Conservation (phyloP, 2,888 invertebrate species). For the Macaria liturata region DNA sequence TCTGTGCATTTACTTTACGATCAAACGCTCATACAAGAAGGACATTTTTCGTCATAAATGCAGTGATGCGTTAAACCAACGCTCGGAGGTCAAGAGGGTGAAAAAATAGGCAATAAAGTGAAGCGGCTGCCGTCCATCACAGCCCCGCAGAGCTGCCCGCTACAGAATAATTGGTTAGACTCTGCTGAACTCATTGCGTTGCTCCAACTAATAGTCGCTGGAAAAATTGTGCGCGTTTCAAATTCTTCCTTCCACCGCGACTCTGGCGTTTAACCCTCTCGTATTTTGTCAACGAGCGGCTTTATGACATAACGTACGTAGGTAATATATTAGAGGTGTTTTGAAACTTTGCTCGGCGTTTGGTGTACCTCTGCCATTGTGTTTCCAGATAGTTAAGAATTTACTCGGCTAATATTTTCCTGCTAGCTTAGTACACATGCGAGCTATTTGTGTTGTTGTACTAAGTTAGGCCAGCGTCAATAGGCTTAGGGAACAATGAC, state of each 20-base stretch:
- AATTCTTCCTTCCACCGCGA: conserved; percentile 17
- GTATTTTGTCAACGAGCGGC: conserved; percentile 29
- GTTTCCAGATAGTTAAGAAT: conserved; percentile 23
- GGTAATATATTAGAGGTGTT: conserved; percentile 31
- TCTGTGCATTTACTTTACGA: conserved; percentile 33
- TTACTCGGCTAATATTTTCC: conserved; percentile 17
- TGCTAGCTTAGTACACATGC: conserved; percentile 6
- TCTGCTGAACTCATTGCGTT: conserved; percentile 45
- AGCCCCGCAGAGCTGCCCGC: conserved; percentile 45
- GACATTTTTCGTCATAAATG: conserved; percentile 40
- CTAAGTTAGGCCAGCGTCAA: conserved; percentile 20
- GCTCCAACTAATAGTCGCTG: conserved; percentile 42
- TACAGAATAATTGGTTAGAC: conserved; percentile 59
- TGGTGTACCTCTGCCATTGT: conserved; percentile 20
- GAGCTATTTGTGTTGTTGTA: conserved; percentile 23
- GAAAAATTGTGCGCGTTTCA: conserved; percentile 25
- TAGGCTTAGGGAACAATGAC: conserved; percentile 21
- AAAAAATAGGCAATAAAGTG: conserved; percentile 58
- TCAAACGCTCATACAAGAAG: conserved; percentile 35
- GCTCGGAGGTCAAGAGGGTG: conserved; percentile 41
- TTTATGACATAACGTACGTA: conserved; percentile 29
- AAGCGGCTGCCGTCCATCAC: conserved; percentile 57
- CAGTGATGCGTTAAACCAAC: conserved; percentile 39
- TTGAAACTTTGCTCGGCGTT: conserved; percentile 28
- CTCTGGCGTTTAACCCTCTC: conserved; percentile 21